Conservation (phyloP, 2,888 invertebrate species). For the Dynastes hyllus region DNA sequence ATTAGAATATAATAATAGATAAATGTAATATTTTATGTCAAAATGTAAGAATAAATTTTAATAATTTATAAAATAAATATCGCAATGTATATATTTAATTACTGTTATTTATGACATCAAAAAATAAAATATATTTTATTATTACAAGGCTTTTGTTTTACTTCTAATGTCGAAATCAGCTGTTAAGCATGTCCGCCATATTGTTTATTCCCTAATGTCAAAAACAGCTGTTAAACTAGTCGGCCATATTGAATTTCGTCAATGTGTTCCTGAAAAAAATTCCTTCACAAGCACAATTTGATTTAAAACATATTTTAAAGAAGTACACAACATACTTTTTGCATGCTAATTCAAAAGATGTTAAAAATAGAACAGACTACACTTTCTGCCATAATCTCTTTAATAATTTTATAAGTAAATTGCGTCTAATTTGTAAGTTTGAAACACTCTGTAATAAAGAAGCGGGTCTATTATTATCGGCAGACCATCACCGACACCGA, state of each 20-base stretch:
- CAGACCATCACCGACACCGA: conserved; percentile 21
- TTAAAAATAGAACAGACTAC: too few species aligned
- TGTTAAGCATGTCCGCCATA: too few species aligned
- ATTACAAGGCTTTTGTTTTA: conserved; percentile 43
- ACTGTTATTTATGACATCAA: conserved; percentile 50
- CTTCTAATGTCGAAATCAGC: not conserved
- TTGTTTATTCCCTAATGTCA: too few species aligned
- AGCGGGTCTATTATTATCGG: conserved; percentile 39
- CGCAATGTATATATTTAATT: conserved; percentile 33
- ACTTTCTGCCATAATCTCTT: too few species aligned
- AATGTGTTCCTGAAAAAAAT: too few species aligned
- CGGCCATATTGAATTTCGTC: too few species aligned
- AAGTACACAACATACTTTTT: too few species aligned
- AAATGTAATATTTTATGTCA: not conserved
- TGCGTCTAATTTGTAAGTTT: not conserved
- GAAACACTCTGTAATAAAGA: not conserved
- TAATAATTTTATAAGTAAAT: too few species aligned
- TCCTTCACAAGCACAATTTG: too few species aligned
- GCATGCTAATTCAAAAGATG: too few species aligned
- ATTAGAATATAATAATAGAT: not conserved
- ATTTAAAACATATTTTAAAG: too few species aligned
- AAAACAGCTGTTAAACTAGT: too few species aligned
- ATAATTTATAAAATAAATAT: conserved; percentile 32
- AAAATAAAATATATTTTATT: conserved; percentile 52
- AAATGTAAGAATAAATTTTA: conserved; percentile 17